Evolutionary conservation across 2,888 invertebrate species (phyloP), one percentile per base, ranked within the genome.

Genomic region (Noctua janthe): DNA sequence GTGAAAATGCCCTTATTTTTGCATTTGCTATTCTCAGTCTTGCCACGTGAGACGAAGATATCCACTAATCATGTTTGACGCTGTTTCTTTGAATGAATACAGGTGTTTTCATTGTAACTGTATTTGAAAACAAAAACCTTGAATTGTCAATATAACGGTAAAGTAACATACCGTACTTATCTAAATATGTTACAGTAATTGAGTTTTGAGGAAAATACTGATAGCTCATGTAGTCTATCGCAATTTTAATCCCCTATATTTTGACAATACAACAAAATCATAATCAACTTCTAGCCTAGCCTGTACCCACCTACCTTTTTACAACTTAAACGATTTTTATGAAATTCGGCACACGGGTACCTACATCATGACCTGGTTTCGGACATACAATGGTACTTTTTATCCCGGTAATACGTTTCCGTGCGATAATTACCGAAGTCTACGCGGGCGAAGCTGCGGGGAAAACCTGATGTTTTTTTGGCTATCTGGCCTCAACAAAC

Each of bases 51-150:
- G n/a, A 17, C 17, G 43, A 29, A 20, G 2, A 23, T 54, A 11
- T 66, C 11, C 15, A 29, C 35, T 15, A 78, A 39, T 15, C 1
- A n/a, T 15, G 1, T 13, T 35, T 1, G 51, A 64, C 2, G 4
- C 7, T 43, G 17, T 43, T 0, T 39, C 10, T 56, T n/a, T 20
- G 15, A n/a, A 49, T 67, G 0, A 47, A 49, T 5, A 78, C 78
- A 78, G 56, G n/a, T 78, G 66, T 78, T 66, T 51, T 49, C 4
- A 77, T 62, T 51, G 17, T 29, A 29, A 39, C 23, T 15, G 74
- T 76, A 20, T 49, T 74, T 43, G 39, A 39, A 4, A n/a, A 71
- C 49, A 13, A 11, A 1, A 17, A 6, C 75, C 54, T 54, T 54
- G 43, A 15, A 29, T 15, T 56, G 1, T 3, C 4, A 47, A 35